A percentile compares a stretch with the other conserved stretches of the same genome.
These are phyloP conservation scores for Drosophila saltans DNA, from an alignment of 1,140 invertebrate species.

Conservation along the genomic window DNA sequence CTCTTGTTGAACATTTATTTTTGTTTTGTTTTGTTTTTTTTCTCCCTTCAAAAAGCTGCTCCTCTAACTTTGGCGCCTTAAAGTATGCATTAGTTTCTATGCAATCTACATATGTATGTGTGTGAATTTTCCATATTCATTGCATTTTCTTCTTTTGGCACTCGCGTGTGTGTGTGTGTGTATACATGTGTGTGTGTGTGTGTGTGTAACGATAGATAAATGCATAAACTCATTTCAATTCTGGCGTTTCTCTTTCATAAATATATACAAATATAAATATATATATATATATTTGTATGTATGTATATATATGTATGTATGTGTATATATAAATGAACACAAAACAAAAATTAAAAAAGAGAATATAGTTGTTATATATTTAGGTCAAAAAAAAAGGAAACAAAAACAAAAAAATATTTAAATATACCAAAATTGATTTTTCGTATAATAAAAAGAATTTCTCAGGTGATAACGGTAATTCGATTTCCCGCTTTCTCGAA, in stretches of 20 bases:
- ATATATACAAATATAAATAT: not conserved
- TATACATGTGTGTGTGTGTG: slow-evolving; percentile 19
- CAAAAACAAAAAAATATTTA: not conserved
- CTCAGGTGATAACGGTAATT: not conserved
- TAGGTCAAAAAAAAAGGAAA: not conserved
- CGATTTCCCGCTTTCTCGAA: not conserved
- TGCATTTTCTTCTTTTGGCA: slow-evolving; percentile 30
- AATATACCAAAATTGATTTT: not conserved
- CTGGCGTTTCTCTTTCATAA: not conserved
- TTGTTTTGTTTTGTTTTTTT: too few species aligned
- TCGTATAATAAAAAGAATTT: not conserved
- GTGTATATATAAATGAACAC: not conserved
- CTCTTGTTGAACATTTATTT: not conserved
- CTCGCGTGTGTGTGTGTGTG: slow-evolving; percentile 12
- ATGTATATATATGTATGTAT: not conserved
- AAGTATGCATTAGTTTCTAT: slow-evolving; percentile 24
- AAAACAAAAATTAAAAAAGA: not conserved
- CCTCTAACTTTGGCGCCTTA: slow-evolving; percentile 18
- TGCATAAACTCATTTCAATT: slow-evolving; percentile 9
- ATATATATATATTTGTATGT: not conserved
- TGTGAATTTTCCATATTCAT: slow-evolving; percentile 30
- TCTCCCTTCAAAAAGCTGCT: slow-evolving; percentile 3
- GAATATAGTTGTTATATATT: not conserved
- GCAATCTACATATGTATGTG: slow-evolving; percentile 23
- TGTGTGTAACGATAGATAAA: slow-evolving; percentile 27